Base-by-base conservation (phyloP, 2,113 vertebrate species). In the Dryoscopus gambensis region DNA sequence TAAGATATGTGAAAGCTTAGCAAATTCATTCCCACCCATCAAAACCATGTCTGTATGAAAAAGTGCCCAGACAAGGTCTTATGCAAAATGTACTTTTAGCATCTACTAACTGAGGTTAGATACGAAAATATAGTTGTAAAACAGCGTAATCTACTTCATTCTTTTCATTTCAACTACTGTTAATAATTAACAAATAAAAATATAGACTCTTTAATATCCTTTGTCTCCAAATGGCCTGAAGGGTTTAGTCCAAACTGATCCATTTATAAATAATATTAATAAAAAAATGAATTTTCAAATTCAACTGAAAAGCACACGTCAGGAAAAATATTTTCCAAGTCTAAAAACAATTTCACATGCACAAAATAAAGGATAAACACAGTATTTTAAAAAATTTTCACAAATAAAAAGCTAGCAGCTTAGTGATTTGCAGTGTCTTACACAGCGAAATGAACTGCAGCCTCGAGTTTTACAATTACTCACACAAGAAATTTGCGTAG, bases 21-120 rank as follows among this genome's bases (percentile, higher is more conserved):
- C 60, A 86, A 93, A 89, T 90, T 78, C 90, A 94, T 78, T 89
- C 76, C 65, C 73, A 84, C 44, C n/a, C 44, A 79, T 79, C 90
- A 81, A n/a, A 78, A 87, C 25, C 53, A 47, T 2, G 44, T 42
- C 47, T 60, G 37, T 49, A 64, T 68, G 28, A 67, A 69, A 25
- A n/a, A 27, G 9, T 9, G 16, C 37, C 13, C 67, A 78, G 49
- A 46, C 22, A 55, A 74, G 28, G 19, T 57, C 65, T 87, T 70
- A 57, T 2, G 11, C 33, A 86, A 95, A 83, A 88, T 8, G 30
- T n/a, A 80, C 57, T 84, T 18, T 9, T 5, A 89, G 52, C 68
- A 68, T 56, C 67, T 68, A 59, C 70, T 84, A 90, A 70, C 13
- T 4, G 20, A 42, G 25, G n/a, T 71, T 46, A 75, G 16, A 62